Conservation (phyloP, 2,797 vertebrate species). For the Cebuella pygmaea region DNA sequence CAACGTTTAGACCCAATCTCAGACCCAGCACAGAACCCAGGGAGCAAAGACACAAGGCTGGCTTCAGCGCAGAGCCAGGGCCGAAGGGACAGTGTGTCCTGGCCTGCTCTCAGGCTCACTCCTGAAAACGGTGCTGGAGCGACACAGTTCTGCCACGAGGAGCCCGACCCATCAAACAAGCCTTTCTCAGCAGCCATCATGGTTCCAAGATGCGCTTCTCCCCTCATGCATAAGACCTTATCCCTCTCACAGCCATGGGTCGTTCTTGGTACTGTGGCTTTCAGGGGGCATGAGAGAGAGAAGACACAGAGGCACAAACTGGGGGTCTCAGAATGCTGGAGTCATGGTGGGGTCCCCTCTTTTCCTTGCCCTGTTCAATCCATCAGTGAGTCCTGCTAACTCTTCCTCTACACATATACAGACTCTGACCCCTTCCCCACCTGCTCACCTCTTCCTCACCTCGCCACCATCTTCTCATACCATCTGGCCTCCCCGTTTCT, state of each 20-base stretch:
- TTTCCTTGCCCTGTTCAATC: neutral
- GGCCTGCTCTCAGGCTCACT: neutral
- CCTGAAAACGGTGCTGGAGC: neutral
- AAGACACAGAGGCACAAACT: accelerated
- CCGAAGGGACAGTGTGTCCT: neutral
- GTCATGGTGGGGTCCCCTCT: neutral
- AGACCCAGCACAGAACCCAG: neutral
- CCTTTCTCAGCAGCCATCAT: neutral
- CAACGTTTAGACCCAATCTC: neutral
- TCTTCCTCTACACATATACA: neutral
- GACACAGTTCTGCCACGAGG: neutral
- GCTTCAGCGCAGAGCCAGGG: neutral
- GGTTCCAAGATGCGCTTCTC: neutral
- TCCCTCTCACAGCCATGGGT: neutral
- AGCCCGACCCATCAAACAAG: neutral
- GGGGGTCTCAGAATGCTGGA: neutral
- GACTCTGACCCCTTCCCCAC: neutral
- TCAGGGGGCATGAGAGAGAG: neutral
- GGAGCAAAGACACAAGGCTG: neutral
- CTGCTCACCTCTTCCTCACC: neutral
- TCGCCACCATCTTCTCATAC: neutral
- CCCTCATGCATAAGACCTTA: accelerated
- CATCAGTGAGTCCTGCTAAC: neutral
- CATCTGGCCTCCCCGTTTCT: neutral
- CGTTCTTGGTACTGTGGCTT: neutral